Percentiles rank a stretch among this genome's conserved stretches.
These are phyloP conservation scores for Patella ulyssiponensis DNA, from an alignment of 2,888 invertebrate species.

Conservation along the genomic window DNA sequence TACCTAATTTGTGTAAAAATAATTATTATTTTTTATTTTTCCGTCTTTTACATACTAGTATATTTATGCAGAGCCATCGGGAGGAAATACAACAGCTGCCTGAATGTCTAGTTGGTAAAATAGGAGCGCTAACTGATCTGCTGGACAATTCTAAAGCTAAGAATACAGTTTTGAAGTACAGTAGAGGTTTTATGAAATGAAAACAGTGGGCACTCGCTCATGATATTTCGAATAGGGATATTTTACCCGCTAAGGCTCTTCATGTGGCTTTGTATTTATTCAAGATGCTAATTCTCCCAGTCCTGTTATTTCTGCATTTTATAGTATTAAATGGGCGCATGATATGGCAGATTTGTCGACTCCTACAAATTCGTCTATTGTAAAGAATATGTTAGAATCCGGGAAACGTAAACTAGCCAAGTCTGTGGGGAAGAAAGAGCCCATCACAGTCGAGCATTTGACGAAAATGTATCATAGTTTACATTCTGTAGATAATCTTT, in stretches of 20 bases:
- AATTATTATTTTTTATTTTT: background rate
- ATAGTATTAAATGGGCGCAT: conserved; percentile 39
- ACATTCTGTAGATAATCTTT: conserved; percentile 3
- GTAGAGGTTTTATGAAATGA: conserved; percentile 31
- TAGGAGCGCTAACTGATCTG: conserved; percentile 30
- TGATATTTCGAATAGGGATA: conserved; percentile 24
- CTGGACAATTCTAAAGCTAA: conserved; percentile 20
- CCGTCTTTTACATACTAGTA: conserved; percentile 11
- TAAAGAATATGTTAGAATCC: conserved; percentile 31
- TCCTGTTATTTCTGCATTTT: conserved; percentile 41
- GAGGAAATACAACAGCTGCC: conserved; percentile 26
- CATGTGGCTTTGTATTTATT: conserved; percentile 38
- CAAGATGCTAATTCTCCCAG: conserved; percentile 31
- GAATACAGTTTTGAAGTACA: conserved; percentile 27
- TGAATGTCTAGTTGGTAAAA: conserved; percentile 26
- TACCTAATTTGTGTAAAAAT: too few species aligned
- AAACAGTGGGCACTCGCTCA: conserved; percentile 27
- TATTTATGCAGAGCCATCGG: conserved; percentile 27
- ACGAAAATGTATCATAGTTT: conserved; percentile 15
- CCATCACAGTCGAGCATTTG: conserved; percentile 21
- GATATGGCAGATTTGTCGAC: conserved; percentile 27
- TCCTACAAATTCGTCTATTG: conserved; percentile 29
- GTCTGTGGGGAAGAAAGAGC: conserved; percentile 28
- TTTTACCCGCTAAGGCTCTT: conserved; percentile 37
- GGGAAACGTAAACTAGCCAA: conserved; percentile 27